phyloP scores from a whole-genome alignment of 2,797 vertebrate species.

The Onychomys leucogaster region DNA sequence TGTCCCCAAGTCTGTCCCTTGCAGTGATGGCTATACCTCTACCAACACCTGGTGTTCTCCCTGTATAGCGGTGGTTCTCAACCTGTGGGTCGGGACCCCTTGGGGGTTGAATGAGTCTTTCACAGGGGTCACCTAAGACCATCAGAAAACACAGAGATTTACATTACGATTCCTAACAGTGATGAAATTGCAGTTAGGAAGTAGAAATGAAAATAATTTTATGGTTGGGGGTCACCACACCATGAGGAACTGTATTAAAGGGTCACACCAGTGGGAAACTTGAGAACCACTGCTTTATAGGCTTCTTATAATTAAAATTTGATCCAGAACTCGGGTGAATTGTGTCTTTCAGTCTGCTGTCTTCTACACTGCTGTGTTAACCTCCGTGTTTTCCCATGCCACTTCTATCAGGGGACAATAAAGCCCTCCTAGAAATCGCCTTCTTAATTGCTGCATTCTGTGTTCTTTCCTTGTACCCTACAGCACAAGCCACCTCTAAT shows the following conservation, averaged over 20 bases:
- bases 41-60: background rate
- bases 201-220: background rate
- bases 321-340: background rate
- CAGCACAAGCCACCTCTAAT: background rate
- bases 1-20: background rate
- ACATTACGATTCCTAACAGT: background rate
- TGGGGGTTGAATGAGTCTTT: background rate
- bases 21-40: background rate
- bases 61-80: background rate
- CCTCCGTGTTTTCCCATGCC: constrained; percentile 28
- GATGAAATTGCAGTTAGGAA: background rate
- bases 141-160: background rate
- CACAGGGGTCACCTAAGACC: background rate
- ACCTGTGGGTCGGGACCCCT: background rate
- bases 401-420: constrained; percentile 38
- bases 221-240: background rate
- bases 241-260: background rate
- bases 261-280: background rate
- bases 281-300: background rate
- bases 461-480: constrained; percentile 14
- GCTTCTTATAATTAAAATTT: constrained; percentile 46
- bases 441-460: constrained; percentile 41
- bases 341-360: constrained; percentile 9
- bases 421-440: constrained; percentile 5
- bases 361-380: constrained; percentile 33